Base-by-base conservation (phyloP, 64 coral and sea anemone genomes). In the Montipora foliosa region DNA sequence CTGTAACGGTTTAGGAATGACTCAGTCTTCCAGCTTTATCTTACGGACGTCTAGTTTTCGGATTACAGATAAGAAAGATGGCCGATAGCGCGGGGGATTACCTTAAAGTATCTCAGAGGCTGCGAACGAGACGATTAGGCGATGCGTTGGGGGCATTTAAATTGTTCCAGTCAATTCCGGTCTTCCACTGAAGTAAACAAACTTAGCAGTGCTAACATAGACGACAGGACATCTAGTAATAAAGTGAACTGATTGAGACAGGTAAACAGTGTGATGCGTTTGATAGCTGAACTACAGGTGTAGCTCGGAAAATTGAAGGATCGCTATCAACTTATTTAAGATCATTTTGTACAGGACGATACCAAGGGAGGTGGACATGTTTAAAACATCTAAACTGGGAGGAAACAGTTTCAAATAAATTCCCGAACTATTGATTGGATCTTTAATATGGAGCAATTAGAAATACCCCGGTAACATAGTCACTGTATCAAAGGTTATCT, bases 1-100 rank as follows among this genome's bases (percentile, higher is more conserved):
- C 11, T 6, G 17, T 70, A n/a, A 72, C 6, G 0, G n/a, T 71
- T 13, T 49, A 69, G 19, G 20, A 86, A 49, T 49, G 19, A 37
- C 45, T 86, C 46, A 86, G 3, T 72, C 82, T 72, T 86, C 82
- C 66, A 72, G 45, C 45, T 52, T 71, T 73, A 22, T 86, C 67
- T 86, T 51, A 72, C 50, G 64, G 9, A 72, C n/a, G 82, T 86
- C 82, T 71, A 20, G 64, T 71, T 86, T 70, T 47, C 8, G 66
- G 82, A 86, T 86, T 86, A 72, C 21, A 51, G 67, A n/a, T 6
- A 19, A 82, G 14, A 70, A 22, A 71, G 62, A 70, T 86, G 67
- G 82, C 61, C 14, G 61, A 68, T 70, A 16, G 11, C 53, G 11
- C 6, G 11, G 11, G 11, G 66, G 80, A 50, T 86, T 86, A 49